These are phyloP conservation scores for Odocoileus hemionus DNA, from an alignment of 2,113 vertebrate genomes.

Conservation along the genomic window DNA sequence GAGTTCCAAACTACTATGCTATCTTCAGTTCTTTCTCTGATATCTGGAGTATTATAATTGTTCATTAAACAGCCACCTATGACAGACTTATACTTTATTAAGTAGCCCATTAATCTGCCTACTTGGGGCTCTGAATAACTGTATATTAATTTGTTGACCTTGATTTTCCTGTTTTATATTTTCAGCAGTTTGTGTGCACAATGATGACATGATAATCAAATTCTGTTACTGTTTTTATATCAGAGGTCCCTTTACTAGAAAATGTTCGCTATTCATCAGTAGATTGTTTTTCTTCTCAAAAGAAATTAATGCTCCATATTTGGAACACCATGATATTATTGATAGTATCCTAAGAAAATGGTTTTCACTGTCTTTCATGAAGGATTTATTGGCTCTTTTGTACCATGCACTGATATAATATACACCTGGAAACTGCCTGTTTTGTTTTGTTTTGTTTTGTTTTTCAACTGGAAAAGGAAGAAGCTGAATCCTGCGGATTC, in stretches of 20 bases:
- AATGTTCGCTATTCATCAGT: not conserved
- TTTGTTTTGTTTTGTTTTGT: too few species aligned
- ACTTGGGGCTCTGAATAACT: not conserved
- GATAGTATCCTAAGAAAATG: not conserved
- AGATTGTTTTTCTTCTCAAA: not conserved
- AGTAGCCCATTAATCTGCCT: not conserved
- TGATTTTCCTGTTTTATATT: not conserved
- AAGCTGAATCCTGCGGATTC: not conserved
- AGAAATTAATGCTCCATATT: not conserved
- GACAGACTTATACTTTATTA: constrained; percentile 6
- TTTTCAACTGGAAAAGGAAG: not conserved
- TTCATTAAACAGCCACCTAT: constrained; percentile 33
- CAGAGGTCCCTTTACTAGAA: not conserved
- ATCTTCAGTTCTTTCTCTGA: not conserved
- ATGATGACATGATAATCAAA: not conserved
- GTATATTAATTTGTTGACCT: not conserved
- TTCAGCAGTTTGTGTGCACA: constrained; percentile 1
- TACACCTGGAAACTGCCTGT: not conserved
- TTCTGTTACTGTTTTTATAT: not conserved
- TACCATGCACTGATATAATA: not conserved
- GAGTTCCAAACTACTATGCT: constrained; percentile 8
- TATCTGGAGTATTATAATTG: not conserved
- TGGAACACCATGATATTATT: not conserved
- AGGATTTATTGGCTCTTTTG: not conserved
- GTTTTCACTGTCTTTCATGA: not conserved